These are phyloP conservation scores for Harmothoe impar DNA, from an alignment of 2,888 invertebrate species.

Conservation along the genomic window DNA sequence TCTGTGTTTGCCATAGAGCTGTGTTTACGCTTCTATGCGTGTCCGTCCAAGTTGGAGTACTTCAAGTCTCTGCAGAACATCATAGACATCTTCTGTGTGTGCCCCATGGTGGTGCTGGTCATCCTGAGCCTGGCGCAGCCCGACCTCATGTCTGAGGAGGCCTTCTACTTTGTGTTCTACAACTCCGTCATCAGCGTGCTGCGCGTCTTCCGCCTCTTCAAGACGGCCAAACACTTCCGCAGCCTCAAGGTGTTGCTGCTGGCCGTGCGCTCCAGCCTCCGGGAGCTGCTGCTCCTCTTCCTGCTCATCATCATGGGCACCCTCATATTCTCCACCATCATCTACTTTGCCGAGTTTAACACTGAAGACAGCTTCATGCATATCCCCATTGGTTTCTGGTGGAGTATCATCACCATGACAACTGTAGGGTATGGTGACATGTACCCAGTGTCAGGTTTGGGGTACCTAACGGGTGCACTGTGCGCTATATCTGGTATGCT, in stretches of 20 bases:
- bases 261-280: conserved; percentile 63
- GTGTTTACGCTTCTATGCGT: conserved; percentile 60
- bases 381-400: conserved; percentile 68
- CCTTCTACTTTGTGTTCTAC: conserved; percentile 2
- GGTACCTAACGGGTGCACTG: conserved; percentile 64
- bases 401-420: conserved; percentile 68
- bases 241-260: conserved; percentile 65
- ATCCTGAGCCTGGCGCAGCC: not conserved
- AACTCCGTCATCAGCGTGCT: conserved; percentile 65
- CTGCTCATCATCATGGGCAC: conserved; percentile 67
- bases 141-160: not conserved
- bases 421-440: conserved; percentile 68
- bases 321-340: conserved; percentile 67
- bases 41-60: conserved; percentile 64
- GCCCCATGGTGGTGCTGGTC: conserved; percentile 58
- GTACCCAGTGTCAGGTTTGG: conserved; percentile 60
- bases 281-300: conserved; percentile 66
- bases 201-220: conserved; percentile 65
- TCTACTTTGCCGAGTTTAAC: conserved; percentile 67
- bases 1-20: conserved; percentile 62
- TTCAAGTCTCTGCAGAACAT: conserved; percentile 65
- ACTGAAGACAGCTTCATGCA: conserved; percentile 50
- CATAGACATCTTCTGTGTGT: conserved; percentile 67
- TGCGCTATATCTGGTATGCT: conserved; percentile 67
- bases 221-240: conserved; percentile 64